Evolutionary conservation across 1,140 invertebrate genomes (phyloP), one percentile per base, ranked within the genome.

Genomic region (Drosophila pectinifera): DNA sequence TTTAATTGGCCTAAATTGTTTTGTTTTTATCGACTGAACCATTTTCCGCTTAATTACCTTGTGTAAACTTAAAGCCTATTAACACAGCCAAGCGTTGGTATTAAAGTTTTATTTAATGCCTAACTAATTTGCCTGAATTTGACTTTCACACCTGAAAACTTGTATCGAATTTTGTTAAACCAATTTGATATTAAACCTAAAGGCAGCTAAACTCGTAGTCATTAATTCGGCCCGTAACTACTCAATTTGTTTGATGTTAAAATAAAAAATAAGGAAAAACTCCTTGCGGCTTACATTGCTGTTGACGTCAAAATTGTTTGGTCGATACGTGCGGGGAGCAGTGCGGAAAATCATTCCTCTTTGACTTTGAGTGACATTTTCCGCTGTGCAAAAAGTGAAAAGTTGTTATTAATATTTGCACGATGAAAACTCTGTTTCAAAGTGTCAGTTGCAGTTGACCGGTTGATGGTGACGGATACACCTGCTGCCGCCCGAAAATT

Each of bases 321-420:
- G 46, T 89, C 80, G 76, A 80, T 89, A 75, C 48, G 28, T 31
- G 16, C 22, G 62, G 18, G 53, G 43, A 69, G 73, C 14, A 13
- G 28, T 45, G 56, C 70, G 73, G 53, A 76, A 76, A 76, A 67
- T 76, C 46, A 28, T 73, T 88, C 64, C 68, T 70, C 73, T 57
- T 16, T 78, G 84, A 89, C 84, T 83, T 88, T 88, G 84, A 88
- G 84, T 88, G 84, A 88, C 84, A 88, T 74, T 88, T 88, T 88
- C 80, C 84, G 84, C 53, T 89, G 84, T 69, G 68, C 45, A 38
- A 56, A 69, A 89, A 88, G 84, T 88, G 84, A 89, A 88, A 88
- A 88, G 84, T 89, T 89, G 78, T 67, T 86, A 73, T 89, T 89
- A 79, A 83, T 78, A 79, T 68, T 75, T 49, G 39, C 58, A 76